A percentile compares a stretch with the other conserved stretches of the same genome.
These are phyloP conservation scores for Idaea dimidiata DNA, from an alignment of 2,888 invertebrate species.

Conservation along the genomic window DNA sequence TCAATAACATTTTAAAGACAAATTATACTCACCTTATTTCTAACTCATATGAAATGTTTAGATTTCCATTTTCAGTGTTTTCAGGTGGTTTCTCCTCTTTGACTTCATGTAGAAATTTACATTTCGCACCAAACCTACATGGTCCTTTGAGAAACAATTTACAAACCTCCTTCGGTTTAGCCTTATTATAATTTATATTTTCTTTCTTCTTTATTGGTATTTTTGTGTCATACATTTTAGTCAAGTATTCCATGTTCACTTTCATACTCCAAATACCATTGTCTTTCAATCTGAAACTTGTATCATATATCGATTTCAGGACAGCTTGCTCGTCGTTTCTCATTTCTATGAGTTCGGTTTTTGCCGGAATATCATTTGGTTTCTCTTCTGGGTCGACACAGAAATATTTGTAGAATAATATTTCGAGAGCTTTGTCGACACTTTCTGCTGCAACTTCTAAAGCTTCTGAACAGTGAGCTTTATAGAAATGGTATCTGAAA, in stretches of 20 bases:
- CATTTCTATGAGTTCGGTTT: slow-evolving; percentile 82
- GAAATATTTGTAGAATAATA: slow-evolving; percentile 87
- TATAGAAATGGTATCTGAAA: slow-evolving; percentile 87
- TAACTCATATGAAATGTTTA: slow-evolving; percentile 81
- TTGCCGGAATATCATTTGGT: slow-evolving; percentile 64
- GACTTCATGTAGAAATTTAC: slow-evolving; percentile 86
- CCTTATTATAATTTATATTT: slow-evolving; percentile 62
- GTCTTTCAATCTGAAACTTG: slow-evolving; percentile 85
- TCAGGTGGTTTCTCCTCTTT: slow-evolving; percentile 54
- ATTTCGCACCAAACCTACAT: slow-evolving; percentile 87
- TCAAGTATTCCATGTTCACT: slow-evolving; percentile 84
- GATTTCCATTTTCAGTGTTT: slow-evolving; percentile 46
- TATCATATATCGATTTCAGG: slow-evolving; percentile 88
- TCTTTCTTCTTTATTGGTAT: slow-evolving; percentile 66
- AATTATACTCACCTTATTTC: slow-evolving; percentile 79
- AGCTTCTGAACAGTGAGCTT: slow-evolving; percentile 87
- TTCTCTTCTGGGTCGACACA: slow-evolving; percentile 62
- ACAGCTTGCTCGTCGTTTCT: slow-evolving; percentile 87
- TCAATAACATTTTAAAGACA: not conserved
- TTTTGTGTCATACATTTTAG: slow-evolving; percentile 78
- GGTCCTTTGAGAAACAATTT: slow-evolving; percentile 83
- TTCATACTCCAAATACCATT: slow-evolving; percentile 87
- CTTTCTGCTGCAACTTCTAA: slow-evolving; percentile 84
- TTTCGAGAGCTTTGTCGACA: slow-evolving; percentile 85
- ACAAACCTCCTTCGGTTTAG: slow-evolving; percentile 81